Evolutionary conservation across 2,797 vertebrate species (phyloP), one percentile per base, ranked within the genome.

Genomic region (Melanotaenia maccullochi): DNA sequence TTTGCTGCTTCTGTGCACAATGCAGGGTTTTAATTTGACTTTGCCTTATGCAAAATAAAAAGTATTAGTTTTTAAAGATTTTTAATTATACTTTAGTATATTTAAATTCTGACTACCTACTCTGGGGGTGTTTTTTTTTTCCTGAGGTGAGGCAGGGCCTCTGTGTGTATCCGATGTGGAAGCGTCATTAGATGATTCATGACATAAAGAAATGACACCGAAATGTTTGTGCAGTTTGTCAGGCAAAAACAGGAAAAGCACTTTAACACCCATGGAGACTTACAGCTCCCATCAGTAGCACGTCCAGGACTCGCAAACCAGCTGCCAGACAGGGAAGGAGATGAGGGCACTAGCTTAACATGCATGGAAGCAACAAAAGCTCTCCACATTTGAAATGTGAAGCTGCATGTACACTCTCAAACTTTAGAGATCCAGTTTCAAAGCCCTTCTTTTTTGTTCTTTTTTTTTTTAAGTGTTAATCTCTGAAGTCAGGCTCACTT

Each of bases 181-280:
- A 81, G 81, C 65, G 65, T 85, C 80, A 76, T 44, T 24, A 68
- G 65, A 85, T 85, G 73, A 82, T 62, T 81, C 68, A 42, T 79
- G 83, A 86, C 82, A 81, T 60, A 54, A 81, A 85, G 75, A 69
- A 71, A 77, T 78, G 65, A 61, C 73, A 63, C 74, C 56, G 11
- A 78, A 79, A 73, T 80, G 71, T 83, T 81, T 79, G 76, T 69
- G 57, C 75, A 76, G 69, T 83, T 81, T 79, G 59, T 76, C 65
- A 28, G 67, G 65, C 38, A 57, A 61, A 80, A 81, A 77, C 71
- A 70, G 81, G 73, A 83, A 78, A n/a, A 84, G 75, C 33, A 24
- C 47, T 82, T 81, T 77, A 60, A 8, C 55, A 58, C 54, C 69
- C 68, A 32, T 33, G 33, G 73, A 86, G 59, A 77, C 74, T 65